These are phyloP conservation scores for Bungarus multicinctus DNA, from an alignment of 2,113 vertebrate genomes.

Conservation along the genomic window DNA sequence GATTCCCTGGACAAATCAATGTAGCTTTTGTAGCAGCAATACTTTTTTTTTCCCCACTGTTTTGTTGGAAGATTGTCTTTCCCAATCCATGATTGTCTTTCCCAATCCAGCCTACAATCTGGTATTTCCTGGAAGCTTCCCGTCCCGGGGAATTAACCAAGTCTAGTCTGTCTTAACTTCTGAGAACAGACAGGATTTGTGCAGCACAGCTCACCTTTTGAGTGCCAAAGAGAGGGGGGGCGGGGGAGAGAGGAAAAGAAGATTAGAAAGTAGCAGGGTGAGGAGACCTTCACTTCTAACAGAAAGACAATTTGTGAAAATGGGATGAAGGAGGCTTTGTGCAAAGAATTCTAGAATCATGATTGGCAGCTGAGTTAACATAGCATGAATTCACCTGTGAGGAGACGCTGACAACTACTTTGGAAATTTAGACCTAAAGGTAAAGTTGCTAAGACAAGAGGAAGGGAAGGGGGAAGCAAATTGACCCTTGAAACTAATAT, in stretches of 20 bases:
- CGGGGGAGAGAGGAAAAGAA: background rate
- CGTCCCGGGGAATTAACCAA: background rate
- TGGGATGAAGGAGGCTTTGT: background rate
- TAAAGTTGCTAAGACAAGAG: background rate
- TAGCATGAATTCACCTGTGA: background rate
- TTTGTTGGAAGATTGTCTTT: background rate
- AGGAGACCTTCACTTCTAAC: background rate
- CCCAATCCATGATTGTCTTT: background rate
- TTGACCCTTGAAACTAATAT: background rate
- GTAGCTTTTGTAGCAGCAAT: background rate
- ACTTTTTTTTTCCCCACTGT: background rate
- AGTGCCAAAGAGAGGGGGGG: background rate
- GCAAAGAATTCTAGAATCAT: background rate
- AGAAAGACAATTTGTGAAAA: background rate
- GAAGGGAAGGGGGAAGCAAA: rapidly evolving
- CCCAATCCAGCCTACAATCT: background rate
- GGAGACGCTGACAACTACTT: background rate
- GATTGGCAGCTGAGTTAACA: background rate
- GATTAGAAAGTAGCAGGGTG: background rate
- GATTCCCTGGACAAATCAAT: background rate
- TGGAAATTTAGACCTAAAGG: background rate
- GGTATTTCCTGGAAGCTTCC: background rate
- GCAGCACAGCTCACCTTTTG: background rate
- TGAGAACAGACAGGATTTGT: background rate
- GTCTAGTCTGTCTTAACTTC: background rate